phyloP scores from a whole-genome alignment of 2,888 invertebrate species.

The Podotricha telesiphe region DNA sequence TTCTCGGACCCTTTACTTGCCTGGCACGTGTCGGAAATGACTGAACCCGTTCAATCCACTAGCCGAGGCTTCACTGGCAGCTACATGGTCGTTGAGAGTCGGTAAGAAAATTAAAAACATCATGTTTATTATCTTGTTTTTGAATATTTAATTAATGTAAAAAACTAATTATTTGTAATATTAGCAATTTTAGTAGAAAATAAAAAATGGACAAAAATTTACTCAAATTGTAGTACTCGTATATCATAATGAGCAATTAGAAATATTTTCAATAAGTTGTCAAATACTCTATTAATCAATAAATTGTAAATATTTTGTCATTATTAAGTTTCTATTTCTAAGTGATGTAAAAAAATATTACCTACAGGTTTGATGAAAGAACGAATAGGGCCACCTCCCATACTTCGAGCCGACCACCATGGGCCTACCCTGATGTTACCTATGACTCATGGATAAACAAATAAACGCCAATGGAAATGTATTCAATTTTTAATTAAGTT shows the following conservation, averaged over 20 bases:
- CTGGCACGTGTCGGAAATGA: conserved; percentile 67
- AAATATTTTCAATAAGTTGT: too few relatives aligned
- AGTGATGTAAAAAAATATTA: conserved; percentile 45
- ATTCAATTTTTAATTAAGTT: neutral
- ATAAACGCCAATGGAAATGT: conserved; percentile 49
- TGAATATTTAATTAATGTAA: too few relatives aligned
- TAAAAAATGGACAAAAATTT: too few relatives aligned
- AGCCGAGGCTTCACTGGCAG: conserved; percentile 47
- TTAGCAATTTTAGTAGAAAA: too few relatives aligned
- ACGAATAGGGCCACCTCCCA: conserved; percentile 71
- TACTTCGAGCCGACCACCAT: conserved; percentile 73
- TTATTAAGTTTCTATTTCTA: neutral
- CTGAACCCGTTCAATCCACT: conserved; percentile 53
- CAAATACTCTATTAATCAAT: too few relatives aligned
- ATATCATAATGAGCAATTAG: too few relatives aligned
- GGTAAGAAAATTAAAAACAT: conserved; percentile 53
- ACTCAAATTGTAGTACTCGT: too few relatives aligned
- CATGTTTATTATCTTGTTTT: too few relatives aligned
- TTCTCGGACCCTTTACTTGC: conserved; percentile 60
- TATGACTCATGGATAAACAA: conserved; percentile 66
- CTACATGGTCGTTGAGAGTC: conserved; percentile 68
- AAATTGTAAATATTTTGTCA: neutral
- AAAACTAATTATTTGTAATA: too few relatives aligned
- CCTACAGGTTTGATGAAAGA: conserved; percentile 67
- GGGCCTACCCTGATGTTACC: conserved; percentile 70